Evolutionary conservation across 2,888 invertebrate genomes (phyloP), one percentile per base, ranked within the genome.

Genomic region (Allophyes oxyacanthae): DNA sequence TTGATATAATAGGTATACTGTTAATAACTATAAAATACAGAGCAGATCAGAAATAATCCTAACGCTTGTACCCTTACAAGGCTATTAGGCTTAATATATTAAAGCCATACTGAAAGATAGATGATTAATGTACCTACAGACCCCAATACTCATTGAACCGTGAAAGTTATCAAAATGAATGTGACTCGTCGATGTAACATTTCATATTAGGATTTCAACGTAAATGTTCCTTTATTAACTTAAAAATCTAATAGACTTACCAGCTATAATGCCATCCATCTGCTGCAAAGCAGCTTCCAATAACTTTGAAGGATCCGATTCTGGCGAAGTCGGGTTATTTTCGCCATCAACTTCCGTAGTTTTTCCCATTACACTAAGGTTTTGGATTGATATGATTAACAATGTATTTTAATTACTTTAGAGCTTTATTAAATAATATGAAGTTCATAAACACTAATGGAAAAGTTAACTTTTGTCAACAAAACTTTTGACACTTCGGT

Each of bases 181-280:
- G 36, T 37, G 42, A 37, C 51, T 33, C 36, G 32, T 41, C 30
- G 10, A 11, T 37, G 11, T 37, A 43, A 52, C 28, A 9, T 41
- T 9, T 10, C 9, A 43, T 30, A 28, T 25, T 25, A 10, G 6
- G 1, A 20, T 25, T 6, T 8, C 6, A 2, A 13, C 5, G 14
- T 30, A 25, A 13, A 11, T 34, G 25, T 34, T 10, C n/a, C 6
- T 32, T 7, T 25, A 15, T 15, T 15, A 42, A 34, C n/a, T 25
- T 44, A 26, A 5, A 14, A 43, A 38, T 26, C 0, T 8, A 50
- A 45, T n/a, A 33, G 36, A 75, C 91, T 91, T 88, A 96, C 97
- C 97, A 85, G 97, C 97, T 89, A 98, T 96, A 81, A 98, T 97
- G 51, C 97, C 98, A 90, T 98, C 98, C 97, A 98, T 97, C 91